Evolutionary conservation across 2,888 invertebrate species (phyloP), one percentile per base, ranked within the genome.

Genomic region (Perithous albicinctus): DNA sequence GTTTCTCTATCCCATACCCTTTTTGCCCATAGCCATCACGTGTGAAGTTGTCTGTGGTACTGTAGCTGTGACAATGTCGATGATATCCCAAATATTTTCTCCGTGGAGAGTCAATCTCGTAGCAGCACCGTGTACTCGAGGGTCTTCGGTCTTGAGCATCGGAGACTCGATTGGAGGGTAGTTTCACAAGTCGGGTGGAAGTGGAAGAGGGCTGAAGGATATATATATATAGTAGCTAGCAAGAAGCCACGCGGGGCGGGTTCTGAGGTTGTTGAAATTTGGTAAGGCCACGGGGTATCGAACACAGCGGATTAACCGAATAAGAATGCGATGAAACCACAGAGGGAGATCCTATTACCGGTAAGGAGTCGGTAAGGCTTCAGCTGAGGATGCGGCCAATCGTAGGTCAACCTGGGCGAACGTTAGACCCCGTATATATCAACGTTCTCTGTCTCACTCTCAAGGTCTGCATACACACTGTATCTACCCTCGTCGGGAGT

Each of bases 311-410:
- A 90, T 91, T 90, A 90, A 84, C 84, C 82, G 85, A 88, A 89
- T 91, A 92, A 92, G 92, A 92, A 91, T 89, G 90, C 88, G 87
- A 90, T 92, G 92, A 93, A 93, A 93, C 92, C 92, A 90, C 92
- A 92, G 88, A 85, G 87, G 84, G 88, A 91, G 91, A 93, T 92
- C 92, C 92, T 90, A 93, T 93, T 93, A 93, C 92, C 85, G 88
- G 86, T 92, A 93, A 93, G 92, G 88, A 92, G 89, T 86, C 87
- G 85, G 89, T 92, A 91, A 92, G 92, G 92, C 92, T 93, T 93
- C 92, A 85, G 86, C 88, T 91, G 91, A 93, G 90, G 91, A 92
- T 91, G 87, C 87, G 91, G 86, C 91, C 92, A 91, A 92, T 92
- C 92, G 90, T 92, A 87, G 91, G 87, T 90, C 89, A 91, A 92